Conservation (phyloP, 2,113 vertebrate species). For the Elgaria multicarinata region DNA sequence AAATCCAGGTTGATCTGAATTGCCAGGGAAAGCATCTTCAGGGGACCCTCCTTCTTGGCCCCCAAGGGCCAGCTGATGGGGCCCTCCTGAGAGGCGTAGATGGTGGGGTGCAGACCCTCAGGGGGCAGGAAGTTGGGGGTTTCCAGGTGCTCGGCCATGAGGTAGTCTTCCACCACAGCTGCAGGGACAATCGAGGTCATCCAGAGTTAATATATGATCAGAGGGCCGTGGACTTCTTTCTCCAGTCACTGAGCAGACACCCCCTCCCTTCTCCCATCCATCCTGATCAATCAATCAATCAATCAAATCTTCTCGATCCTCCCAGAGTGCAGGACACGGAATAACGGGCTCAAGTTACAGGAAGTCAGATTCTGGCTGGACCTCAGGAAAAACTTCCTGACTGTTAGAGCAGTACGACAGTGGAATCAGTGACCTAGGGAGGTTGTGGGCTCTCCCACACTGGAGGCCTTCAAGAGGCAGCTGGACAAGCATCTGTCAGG, state of each 20-base stretch:
- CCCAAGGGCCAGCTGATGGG: slow-evolving; percentile 75
- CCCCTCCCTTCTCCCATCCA: not conserved
- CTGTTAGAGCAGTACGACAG: too few species aligned
- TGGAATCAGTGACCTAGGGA: too few species aligned
- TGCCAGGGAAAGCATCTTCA: slow-evolving; percentile 88
- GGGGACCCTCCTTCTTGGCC: slow-evolving; percentile 72
- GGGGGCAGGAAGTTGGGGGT: slow-evolving; percentile 83
- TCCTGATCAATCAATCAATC: not conserved
- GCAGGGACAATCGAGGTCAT: not conserved
- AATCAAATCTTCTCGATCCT: too few species aligned
- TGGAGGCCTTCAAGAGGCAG: too few species aligned
- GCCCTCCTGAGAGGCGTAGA: slow-evolving; percentile 89
- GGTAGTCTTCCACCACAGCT: slow-evolving; percentile 83
- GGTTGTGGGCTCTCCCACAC: too few species aligned
- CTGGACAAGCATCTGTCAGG: too few species aligned
- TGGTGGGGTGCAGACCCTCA: slow-evolving; percentile 82
- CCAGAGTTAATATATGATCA: not conserved
- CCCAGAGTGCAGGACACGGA: too few species aligned
- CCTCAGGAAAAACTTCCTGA: too few species aligned
- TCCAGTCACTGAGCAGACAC: accelerated
- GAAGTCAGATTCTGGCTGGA: too few species aligned
- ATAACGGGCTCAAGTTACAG: too few species aligned
- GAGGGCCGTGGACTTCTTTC: not conserved
- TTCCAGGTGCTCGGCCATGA: slow-evolving; percentile 79
- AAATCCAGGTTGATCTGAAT: slow-evolving; percentile 90